A percentile compares a stretch with the other conserved stretches of the same genome.
Conservation (phyloP, 2,113 vertebrate species). For the Nycticryphes semicollaris region DNA sequence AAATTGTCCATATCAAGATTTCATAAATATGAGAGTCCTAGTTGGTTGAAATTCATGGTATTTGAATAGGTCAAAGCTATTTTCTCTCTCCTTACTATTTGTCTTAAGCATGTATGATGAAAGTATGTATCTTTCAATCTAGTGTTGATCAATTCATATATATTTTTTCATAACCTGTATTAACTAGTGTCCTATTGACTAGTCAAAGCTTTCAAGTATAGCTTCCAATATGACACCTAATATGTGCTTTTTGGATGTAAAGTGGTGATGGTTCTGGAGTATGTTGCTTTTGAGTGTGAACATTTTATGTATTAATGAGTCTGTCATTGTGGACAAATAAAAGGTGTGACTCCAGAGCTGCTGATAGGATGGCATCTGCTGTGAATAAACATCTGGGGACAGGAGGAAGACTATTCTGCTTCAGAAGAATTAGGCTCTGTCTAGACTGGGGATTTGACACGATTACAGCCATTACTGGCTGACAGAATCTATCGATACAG, state of each 20-base stretch:
- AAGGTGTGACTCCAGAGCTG: background rate
- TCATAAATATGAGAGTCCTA: background rate
- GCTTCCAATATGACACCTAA: background rate
- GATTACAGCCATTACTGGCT: slow-evolving; percentile 44
- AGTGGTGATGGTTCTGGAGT: background rate
- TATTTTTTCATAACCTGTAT: fast-evolving
- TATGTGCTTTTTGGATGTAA: background rate
- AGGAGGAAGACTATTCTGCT: slow-evolving; percentile 14
- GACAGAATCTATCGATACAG: background rate
- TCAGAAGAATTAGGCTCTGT: slow-evolving; percentile 65
- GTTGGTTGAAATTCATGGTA: background rate
- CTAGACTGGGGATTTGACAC: slow-evolving; percentile 69
- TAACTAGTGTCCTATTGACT: background rate
- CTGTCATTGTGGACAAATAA: background rate
- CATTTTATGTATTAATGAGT: background rate
- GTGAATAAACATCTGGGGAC: slow-evolving; percentile 46
- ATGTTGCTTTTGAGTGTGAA: background rate
- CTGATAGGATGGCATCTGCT: slow-evolving; percentile 21
- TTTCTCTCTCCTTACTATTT: background rate
- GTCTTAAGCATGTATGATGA: background rate
- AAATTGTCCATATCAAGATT: background rate
- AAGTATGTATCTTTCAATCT: background rate
- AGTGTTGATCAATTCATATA: background rate
- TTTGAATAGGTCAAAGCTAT: background rate
- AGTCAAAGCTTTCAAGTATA: background rate